phyloP scores from a whole-genome alignment of 2,797 vertebrate genomes.

The Danionella dracula region DNA sequence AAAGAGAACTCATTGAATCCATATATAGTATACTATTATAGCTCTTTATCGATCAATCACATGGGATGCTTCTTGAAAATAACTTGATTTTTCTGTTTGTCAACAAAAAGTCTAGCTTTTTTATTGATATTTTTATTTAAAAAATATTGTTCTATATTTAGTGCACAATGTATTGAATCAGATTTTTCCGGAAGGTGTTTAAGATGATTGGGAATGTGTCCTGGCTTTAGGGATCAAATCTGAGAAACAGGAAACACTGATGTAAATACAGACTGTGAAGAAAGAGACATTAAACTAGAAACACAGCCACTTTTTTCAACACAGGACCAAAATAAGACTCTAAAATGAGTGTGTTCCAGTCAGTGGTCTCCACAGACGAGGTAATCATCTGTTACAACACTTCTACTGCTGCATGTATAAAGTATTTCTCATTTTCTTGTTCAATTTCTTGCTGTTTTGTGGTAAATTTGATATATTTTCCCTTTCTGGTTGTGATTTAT shows the following conservation, averaged over 20 bases:
- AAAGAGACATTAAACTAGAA: not conserved
- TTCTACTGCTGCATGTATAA: slow-evolving; percentile 51
- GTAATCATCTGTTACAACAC: slow-evolving; percentile 39
- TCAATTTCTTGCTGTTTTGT: slow-evolving; percentile 42
- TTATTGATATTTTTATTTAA: slow-evolving; percentile 55
- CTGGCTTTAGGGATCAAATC: not conserved
- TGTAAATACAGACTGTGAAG: slow-evolving; percentile 62
- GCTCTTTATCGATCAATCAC: slow-evolving; percentile 42
- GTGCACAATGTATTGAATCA: not conserved
- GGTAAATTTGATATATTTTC: slow-evolving; percentile 32
- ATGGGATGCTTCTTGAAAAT: slow-evolving; percentile 33
- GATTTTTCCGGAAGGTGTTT: not conserved
- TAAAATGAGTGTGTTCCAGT: slow-evolving; percentile 43
- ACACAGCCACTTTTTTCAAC: slow-evolving; percentile 44
- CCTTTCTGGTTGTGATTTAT: slow-evolving; percentile 53
- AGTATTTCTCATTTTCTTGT: slow-evolving; percentile 31
- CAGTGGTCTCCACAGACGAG: slow-evolving; percentile 50
- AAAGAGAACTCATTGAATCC: slow-evolving; percentile 51
- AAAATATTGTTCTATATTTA: slow-evolving; percentile 37
- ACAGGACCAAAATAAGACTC: slow-evolving; percentile 59
- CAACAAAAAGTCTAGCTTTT: slow-evolving; percentile 21
- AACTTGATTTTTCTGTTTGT: slow-evolving; percentile 42
- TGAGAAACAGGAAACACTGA: slow-evolving; percentile 34
- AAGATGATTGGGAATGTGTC: not conserved
- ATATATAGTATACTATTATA: slow-evolving; percentile 51